A percentile compares a stretch with the other conserved stretches of the same genome.
phyloP scores from a whole-genome alignment of 2,888 invertebrate genomes.

The Linhomoeus sp. region DNA sequence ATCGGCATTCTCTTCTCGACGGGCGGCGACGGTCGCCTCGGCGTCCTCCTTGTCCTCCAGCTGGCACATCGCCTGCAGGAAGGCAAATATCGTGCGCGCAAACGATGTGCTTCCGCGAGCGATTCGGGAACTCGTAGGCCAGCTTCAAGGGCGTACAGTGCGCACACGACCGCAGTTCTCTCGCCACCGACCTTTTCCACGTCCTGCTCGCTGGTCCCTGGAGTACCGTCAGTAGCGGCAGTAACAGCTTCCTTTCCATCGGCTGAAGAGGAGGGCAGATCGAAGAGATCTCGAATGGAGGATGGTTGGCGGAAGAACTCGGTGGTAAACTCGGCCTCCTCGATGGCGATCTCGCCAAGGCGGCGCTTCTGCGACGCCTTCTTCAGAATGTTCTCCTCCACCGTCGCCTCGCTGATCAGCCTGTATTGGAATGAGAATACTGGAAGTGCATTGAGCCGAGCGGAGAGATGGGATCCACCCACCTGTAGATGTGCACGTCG shows the following conservation, averaged over 20 bases:
- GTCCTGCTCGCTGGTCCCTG: slow-evolving; percentile 13
- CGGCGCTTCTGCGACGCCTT: slow-evolving; percentile 93
- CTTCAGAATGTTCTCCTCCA: slow-evolving; percentile 96
- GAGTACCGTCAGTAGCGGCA: slow-evolving; percentile 9
- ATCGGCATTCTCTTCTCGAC: slow-evolving; percentile 9
- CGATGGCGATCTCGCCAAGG: slow-evolving; percentile 87
- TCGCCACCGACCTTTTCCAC: slow-evolving; percentile 11
- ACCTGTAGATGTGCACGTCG: slow-evolving; percentile 88
- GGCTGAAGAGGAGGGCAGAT: no score
- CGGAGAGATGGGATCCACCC: background rate
- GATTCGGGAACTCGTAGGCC: no score
- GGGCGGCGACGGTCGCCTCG: slow-evolving; percentile 10
- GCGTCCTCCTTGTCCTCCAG: slow-evolving; percentile 24
- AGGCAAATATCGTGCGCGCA: no score
- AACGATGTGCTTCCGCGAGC: no score
- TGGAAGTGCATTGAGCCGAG: no score
- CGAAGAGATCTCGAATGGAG: slow-evolving; percentile 17
- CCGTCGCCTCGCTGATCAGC: slow-evolving; percentile 81
- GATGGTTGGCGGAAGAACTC: slow-evolving; percentile 55
- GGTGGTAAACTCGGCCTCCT: slow-evolving; percentile 94
- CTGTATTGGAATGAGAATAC: slow-evolving; percentile 34
- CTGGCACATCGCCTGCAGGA: slow-evolving; percentile 15
- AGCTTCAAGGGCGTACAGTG: no score
- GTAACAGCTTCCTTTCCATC: slow-evolving; percentile 3
- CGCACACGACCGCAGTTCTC: no score